Base-by-base conservation (phyloP, 2,888 invertebrate species). In the Mythimna vitellina region DNA sequence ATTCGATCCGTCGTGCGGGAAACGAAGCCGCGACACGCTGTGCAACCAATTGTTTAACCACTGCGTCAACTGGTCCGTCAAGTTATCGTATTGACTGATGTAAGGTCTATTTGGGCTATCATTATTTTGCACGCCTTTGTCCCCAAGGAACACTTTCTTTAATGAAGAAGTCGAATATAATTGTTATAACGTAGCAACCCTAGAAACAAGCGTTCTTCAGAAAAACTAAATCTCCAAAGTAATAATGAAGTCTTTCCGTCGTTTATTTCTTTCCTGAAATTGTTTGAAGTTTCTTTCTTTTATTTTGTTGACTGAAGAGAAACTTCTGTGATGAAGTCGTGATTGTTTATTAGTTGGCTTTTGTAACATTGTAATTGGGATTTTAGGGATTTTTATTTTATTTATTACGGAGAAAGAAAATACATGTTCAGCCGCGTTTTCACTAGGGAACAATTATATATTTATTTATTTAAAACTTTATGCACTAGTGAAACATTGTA, bases 171-270 rank as follows among this genome's bases (percentile, higher is more conserved):
- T 46, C 54, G 20, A 42, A 29, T 1, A 64, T 38, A 54, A 46
- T 51, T 14, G 29, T 25, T 29, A n/a, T 46, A 35, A 29, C 51
- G 64, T 61, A 22, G 35, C 74, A 74, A 7, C 65, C 49, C 38
- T 61, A 49, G 29, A 38, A 54, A 17, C 22, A 46, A 2, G 1
- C 22, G 29, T 10, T 22, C 29, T 32, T 46, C 73, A 57, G 38
- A n/a, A 63, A 57, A 73, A 73, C 9, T 42, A 57, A 22, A n/a
- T 32, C 49, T 57, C 25, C 25, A 64, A 60, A 66, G 66, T 66
- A 74, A 61, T 67, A 74, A 74, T 56, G n/a, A 74, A 74, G 54
- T 49, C 22, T 22, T 29, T 32, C n/a, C 20, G 54, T 56, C 22
- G 10, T 53, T 63, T 53, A 53, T 60, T 29, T 63, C 29, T 54